Base-by-base conservation (phyloP, 2,113 vertebrate species). In the Phodopus roborovskii region DNA sequence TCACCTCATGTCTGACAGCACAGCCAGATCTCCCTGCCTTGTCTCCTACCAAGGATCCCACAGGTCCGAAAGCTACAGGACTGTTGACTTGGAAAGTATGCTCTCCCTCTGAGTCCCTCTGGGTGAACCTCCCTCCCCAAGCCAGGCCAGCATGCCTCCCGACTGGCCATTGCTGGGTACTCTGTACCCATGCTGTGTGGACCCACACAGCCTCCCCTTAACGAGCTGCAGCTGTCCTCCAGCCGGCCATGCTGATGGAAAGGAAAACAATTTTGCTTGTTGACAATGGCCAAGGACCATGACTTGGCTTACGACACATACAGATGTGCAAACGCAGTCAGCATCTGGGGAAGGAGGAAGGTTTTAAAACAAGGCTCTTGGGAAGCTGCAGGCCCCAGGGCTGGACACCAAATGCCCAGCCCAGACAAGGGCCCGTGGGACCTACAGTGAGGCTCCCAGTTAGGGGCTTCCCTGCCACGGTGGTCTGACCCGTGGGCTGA, bases 281-380 rank as follows among this genome's bases (percentile, higher is more conserved):
- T 97, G 93, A 10, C 79, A 6, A 28, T 88, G 97, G 96, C 97
- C 22, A 1, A 92, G 95, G 97, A 92, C 92, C 96, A 39, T 88
- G 70, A 86, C 70, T 95, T 26, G 75, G 93, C 96, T n/a, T 64
- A 50, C 79, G 96, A 94, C 79, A 92, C 33, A 88, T 7, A 24
- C 82, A 96, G 84, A 73, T 96, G 82, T 70, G 16, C 64, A 60
- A 70, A 94, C 95, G 84, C 90, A 70, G 85, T 15, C 2, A 48
- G 90, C 95, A 2, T 50, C 79, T 97, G 96, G 3, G 94, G 93
- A 94, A 96, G 58, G 53, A 92, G 89, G 56, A 36, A 90, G 71
- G 13, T 2, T 10, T 26, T 20, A 28, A 64, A 62, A 36, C 10
- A 50, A 42, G 22, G n/a, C 15, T 0, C 48, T 33, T 53, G 53